phyloP scores from a whole-genome alignment of 2,888 invertebrate species.

The Halictus ligatus region DNA sequence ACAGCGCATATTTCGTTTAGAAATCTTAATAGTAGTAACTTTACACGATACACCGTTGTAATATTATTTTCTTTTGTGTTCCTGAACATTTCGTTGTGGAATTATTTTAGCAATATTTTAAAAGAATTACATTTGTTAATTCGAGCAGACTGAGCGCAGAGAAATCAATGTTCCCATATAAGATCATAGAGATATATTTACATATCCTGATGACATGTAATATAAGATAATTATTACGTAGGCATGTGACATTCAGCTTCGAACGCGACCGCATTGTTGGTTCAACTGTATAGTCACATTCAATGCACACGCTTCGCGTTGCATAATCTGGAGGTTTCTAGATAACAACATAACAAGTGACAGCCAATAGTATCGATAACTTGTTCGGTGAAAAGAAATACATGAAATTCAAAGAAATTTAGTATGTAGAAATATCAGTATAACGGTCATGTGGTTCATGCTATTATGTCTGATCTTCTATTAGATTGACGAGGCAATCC shows the following conservation, averaged over 20 bases:
- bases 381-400: not conserved
- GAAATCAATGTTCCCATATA: conserved; percentile 23
- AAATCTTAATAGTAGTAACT: not conserved
- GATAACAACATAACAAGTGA: conserved; percentile 17
- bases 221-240: conserved; percentile 66
- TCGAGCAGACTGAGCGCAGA: not conserved
- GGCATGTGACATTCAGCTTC: conserved; percentile 65
- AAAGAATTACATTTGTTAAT: conserved; percentile 9
- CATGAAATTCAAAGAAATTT: not conserved
- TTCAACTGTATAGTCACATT: conserved; percentile 45
- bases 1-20: not conserved
- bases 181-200: conserved; percentile 21
- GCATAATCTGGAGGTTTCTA: conserved; percentile 48
- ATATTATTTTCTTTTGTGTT: not conserved
- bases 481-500: not conserved
- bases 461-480: not conserved
- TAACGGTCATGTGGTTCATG: not conserved
- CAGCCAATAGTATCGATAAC: conserved; percentile 33
- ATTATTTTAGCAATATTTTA: not conserved
- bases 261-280: conserved; percentile 65
- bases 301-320: conserved; percentile 58
- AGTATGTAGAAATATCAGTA: not conserved
- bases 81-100: not conserved
- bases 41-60: not conserved
- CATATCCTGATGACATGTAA: conserved; percentile 49